Conservation (phyloP, 2,797 vertebrate species). For the Trachurus trachurus region DNA sequence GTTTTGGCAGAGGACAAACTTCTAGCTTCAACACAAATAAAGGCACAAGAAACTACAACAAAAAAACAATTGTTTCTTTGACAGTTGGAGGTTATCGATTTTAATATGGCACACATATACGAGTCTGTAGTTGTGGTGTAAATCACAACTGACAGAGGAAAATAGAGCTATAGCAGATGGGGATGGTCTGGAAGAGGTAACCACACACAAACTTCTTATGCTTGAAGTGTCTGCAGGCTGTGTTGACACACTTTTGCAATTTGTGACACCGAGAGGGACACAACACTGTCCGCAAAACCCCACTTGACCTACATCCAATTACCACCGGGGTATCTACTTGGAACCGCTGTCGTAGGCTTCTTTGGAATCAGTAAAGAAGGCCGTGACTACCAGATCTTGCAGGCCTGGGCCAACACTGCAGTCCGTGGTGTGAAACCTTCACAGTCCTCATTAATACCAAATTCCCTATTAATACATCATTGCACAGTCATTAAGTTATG, state of each 20-base stretch:
- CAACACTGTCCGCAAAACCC: conserved; percentile 14
- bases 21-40: background rate
- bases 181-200: background rate
- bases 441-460: too few species aligned
- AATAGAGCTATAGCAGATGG: background rate
- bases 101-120: conserved; percentile 26
- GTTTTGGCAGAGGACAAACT: conserved; percentile 1
- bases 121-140: background rate
- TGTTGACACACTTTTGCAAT: conserved; percentile 34
- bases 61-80: background rate
- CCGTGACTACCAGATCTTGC: background rate
- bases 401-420: background rate
- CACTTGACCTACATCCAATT: conserved; percentile 35
- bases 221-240: conserved; percentile 10
- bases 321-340: background rate
- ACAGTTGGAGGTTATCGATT: background rate
- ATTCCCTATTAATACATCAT: background rate
- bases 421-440: background rate
- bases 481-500: background rate
- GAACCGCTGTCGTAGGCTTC: background rate
- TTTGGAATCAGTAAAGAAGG: background rate
- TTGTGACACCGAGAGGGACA: conserved; percentile 34
- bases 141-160: background rate
- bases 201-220: background rate
- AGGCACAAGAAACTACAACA: conserved; percentile 33